These are phyloP conservation scores for Poeciliopsis prolifica DNA, from an alignment of 2,113 vertebrate genomes.

Conservation along the genomic window DNA sequence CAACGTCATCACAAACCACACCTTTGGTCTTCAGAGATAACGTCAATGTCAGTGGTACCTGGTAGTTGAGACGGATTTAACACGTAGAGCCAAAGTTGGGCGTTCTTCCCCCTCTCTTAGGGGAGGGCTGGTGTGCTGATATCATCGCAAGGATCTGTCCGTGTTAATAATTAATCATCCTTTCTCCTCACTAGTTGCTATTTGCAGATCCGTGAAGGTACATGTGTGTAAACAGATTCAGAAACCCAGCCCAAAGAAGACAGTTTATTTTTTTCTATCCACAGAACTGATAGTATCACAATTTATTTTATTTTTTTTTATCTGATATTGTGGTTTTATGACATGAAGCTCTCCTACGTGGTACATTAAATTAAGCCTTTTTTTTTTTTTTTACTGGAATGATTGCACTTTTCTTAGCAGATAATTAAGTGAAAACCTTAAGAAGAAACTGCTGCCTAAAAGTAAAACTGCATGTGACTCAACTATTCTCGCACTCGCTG, in stretches of 20 bases:
- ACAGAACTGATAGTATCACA: too few relatives aligned
- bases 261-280: too few relatives aligned
- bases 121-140: conserved; percentile 23
- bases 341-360: too few relatives aligned
- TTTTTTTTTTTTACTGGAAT: too few relatives aligned
- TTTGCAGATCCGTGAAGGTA: conserved; percentile 34
- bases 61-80: conserved; percentile 19
- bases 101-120: conserved; percentile 32
- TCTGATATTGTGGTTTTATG: too few relatives aligned
- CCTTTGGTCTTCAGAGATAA: not conserved
- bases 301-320: too few relatives aligned
- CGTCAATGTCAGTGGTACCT: not conserved
- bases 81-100: conserved; percentile 34
- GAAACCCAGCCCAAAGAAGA: not conserved
- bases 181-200: conserved; percentile 30
- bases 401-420: too few relatives aligned
- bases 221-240: not conserved
- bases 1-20: not conserved
- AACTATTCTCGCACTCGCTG: not conserved
- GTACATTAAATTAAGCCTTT: too few relatives aligned
- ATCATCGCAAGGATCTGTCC: conserved; percentile 36
- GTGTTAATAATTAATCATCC: conserved; percentile 69
- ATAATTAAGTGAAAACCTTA: too few relatives aligned
- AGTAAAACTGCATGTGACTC: too few relatives aligned
- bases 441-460: too few relatives aligned